Evolutionary conservation across 2,113 vertebrate genomes (phyloP).

Genomic region (Microcebus tavaratra): DNA sequence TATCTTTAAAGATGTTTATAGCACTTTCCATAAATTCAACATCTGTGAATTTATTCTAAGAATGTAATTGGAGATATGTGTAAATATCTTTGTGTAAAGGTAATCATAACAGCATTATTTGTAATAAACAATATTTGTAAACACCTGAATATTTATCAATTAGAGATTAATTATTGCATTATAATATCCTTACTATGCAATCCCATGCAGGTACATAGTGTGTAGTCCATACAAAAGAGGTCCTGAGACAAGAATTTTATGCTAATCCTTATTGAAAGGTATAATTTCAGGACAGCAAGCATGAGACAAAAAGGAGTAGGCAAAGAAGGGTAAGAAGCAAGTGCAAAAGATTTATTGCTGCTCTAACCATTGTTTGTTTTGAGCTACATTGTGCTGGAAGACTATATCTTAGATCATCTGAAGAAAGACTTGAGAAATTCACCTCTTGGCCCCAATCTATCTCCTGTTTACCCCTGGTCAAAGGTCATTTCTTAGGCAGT

Average conservation of each 20-base stretch:
- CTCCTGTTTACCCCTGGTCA: neutral
- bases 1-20: neutral
- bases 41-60: neutral
- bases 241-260: neutral
- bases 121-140: conserved; percentile 11
- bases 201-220: neutral
- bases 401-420: neutral
- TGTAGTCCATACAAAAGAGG: neutral
- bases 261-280: neutral
- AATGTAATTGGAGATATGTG: neutral
- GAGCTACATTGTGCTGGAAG: neutral
- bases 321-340: neutral
- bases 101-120: neutral
- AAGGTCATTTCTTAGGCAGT: neutral
- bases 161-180: neutral
- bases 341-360: neutral
- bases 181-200: neutral
- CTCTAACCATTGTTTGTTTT: neutral
- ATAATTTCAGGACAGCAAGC: neutral
- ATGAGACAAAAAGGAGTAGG: neutral
- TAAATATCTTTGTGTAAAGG: neutral
- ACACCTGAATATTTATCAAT: neutral
- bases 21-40: neutral
- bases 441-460: neutral
- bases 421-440: neutral